Evolutionary conservation across 2,888 invertebrate species (phyloP), one percentile per base, ranked within the genome.

Genomic region (Margaritifera margaritifera): DNA sequence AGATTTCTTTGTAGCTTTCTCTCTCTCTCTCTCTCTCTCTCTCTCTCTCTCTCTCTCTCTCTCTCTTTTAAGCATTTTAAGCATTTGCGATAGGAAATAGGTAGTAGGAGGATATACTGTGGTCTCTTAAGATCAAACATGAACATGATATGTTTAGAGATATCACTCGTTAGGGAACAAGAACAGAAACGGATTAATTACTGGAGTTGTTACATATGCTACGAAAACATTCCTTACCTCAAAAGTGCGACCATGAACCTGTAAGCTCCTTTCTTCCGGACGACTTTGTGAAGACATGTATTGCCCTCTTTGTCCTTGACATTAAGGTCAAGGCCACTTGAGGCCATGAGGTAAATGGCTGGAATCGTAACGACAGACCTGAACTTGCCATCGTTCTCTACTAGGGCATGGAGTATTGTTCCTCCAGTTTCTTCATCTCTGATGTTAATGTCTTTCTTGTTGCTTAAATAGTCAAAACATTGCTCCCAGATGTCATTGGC

Each of bases 241-340:
- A 86, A 72, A 5, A 86, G 73, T 20, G 86, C 85, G 6, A 83
- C 74, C 11, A 87, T 72, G 6, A 83, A 74, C 50, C 86, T 72
- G 72, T 80, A 81, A 3, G 83, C 74, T 6, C 82, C 81, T 6
- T 77, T 74, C 18, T 79, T 74, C 24, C 80, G 69, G 22, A 79
- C 79, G 2, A 83, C 80, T 58, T 78, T 78, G 72, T 87, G 87
- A 11, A 87, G 77, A 55, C 83, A 85, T 8, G 87, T 85, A 59
- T 87, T 82, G 3, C 85, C 84, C 19, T 79, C 60, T 15, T 62
- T 64, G 66, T 86, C 84, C 22, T 76, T 74, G 24, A 81, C 77
- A 64, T 87, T 83, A 42, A 86, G 64, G 67, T 85, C 82, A 11
- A 84, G 68, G 4, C 83, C 82, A 53, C 82, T 82, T 65, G 82